phyloP scores from a whole-genome alignment of 2,888 invertebrate genomes.

The Campoletis raptor region DNA sequence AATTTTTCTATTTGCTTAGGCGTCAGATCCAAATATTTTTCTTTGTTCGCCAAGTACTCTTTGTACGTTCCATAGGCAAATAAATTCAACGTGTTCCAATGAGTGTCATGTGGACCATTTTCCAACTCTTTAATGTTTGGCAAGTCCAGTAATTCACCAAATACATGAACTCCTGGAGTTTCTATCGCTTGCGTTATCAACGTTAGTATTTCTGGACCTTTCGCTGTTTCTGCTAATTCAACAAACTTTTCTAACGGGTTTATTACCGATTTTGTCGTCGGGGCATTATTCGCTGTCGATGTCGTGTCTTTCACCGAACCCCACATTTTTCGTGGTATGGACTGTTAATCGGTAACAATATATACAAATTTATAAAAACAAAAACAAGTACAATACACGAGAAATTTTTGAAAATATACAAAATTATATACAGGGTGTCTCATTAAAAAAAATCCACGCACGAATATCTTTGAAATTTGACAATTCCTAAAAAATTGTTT shows the following conservation, averaged over 20 bases:
- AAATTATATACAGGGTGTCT: too few relatives aligned
- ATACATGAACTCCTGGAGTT: constrained; percentile 97
- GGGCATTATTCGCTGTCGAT: constrained; percentile 69
- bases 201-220: constrained; percentile 95
- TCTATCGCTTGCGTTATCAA: constrained; percentile 96
- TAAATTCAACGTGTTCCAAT: constrained; percentile 94
- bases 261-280: constrained; percentile 86
- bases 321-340: constrained; percentile 71
- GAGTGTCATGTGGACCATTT: constrained; percentile 89
- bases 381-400: too few relatives aligned
- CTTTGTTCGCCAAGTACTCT: constrained; percentile 92
- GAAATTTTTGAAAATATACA: too few relatives aligned
- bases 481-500: not conserved
- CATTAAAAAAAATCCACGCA: too few relatives aligned
- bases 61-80: constrained; percentile 98
- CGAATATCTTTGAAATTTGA: not conserved
- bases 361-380: too few relatives aligned
- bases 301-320: constrained; percentile 66
- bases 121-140: constrained; percentile 95
- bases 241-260: constrained; percentile 96
- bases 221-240: constrained; percentile 94
- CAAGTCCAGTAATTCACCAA: constrained; percentile 97
- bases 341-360: not conserved
- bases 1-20: constrained; percentile 94
- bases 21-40: constrained; percentile 91